phyloP scores from a whole-genome alignment of 2,888 invertebrate genomes.

The Diaperis boleti region DNA sequence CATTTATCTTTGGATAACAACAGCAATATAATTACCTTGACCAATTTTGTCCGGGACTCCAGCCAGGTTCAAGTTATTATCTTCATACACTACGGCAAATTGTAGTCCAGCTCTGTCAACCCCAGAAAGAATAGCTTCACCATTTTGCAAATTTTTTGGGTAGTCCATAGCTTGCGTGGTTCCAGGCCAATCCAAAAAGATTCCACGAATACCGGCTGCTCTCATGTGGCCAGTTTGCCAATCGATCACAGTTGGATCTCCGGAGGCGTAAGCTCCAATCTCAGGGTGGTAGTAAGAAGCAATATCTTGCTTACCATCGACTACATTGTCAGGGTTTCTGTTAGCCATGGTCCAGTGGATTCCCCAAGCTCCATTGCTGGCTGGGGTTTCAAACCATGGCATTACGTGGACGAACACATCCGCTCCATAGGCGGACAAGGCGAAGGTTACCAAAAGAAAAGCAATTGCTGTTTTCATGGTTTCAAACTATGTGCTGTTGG shows the following conservation, averaged over 20 bases:
- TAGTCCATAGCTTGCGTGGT: constrained; percentile 24
- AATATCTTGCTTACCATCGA: constrained; percentile 22
- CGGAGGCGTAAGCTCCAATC: constrained; percentile 18
- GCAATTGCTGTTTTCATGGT: too few species aligned
- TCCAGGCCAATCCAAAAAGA: constrained; percentile 36
- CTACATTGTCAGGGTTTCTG: constrained; percentile 7
- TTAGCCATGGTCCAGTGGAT: constrained; percentile 25
- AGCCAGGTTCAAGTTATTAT: constrained; percentile 29
- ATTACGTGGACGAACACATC: constrained; percentile 3
- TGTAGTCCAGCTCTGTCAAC: constrained; percentile 12
- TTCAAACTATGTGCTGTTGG: too few species aligned
- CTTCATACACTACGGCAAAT: constrained; percentile 37
- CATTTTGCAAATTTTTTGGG: constrained; percentile 26
- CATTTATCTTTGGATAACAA: too few species aligned
- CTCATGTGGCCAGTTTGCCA: constrained; percentile 11
- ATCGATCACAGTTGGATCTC: constrained; percentile 13
- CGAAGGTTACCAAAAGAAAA: background rate
- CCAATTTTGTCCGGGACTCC: constrained; percentile 19
- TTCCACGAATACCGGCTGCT: constrained; percentile 16
- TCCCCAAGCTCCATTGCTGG: constrained; percentile 9
- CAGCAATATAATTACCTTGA: constrained; percentile 26
- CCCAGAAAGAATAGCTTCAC: constrained; percentile 28
- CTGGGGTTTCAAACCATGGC: constrained; percentile 22
- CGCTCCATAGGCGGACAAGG: background rate
- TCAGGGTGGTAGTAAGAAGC: constrained; percentile 11